Base-by-base conservation (phyloP, 64 coral and sea anemone genomes). In the Platygyra sinensis region DNA sequence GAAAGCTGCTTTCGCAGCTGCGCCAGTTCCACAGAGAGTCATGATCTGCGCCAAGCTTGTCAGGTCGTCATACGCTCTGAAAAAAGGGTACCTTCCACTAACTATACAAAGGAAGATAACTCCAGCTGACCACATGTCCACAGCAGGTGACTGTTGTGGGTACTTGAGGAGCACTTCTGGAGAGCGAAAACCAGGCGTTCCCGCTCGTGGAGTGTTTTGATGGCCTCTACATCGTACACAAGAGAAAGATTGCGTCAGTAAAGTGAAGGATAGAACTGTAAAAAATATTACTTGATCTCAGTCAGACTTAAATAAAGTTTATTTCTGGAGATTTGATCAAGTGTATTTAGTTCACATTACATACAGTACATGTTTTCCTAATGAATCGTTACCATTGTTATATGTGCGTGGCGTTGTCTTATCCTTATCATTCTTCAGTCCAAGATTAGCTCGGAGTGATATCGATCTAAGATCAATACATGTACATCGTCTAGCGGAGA, bases 81-180 rank as follows among this genome's bases (percentile, higher is more conserved):
- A 99, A 82, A 99, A 99, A 10, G 97, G 97, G 73, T 99, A 99
- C 61, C 93, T 90, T 4, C 97, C 94, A 91, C 97, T 99, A 11
- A 99, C 74, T 22, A 95, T 77, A 76, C 91, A 99, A 19, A 99
- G 80, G 65, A 99, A 87, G 32, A 99, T 95, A 29, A 99, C 84
- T 16, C 97, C 97, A 69, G 93, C 94, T 30, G 97, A 99, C 97
- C 97, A 99, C 30, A 99, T 91, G 50, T 99, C 97, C 18, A 99
- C 63, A 91, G 93, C 97, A 57, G 97, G 90, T 50, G 97, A 96
- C 80, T 99, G 97, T 15, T 99, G 77, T 10, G 97, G 94, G 78
- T 91, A 95, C 74, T 99, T 99, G 1, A 93, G 79, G 28, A 99
- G 86, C 12, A 99, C 97, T 88, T 99, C 97, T 52, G 91, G 97